Evolutionary conservation across 2,888 invertebrate genomes (phyloP).

Genomic region (Biston stratarius): DNA sequence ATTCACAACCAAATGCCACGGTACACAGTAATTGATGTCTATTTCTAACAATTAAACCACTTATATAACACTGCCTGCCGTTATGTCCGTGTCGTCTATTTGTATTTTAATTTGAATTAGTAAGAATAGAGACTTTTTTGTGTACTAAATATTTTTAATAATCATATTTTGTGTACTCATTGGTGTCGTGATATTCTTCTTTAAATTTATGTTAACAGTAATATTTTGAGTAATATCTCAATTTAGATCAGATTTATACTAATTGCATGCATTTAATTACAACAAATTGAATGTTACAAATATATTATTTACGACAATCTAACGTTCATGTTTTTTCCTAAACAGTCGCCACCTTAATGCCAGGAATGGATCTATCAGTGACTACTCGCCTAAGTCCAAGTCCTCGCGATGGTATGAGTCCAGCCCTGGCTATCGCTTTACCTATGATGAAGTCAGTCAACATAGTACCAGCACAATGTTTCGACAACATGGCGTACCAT

Average conservation of each 20-base stretch:
- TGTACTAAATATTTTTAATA: not conserved
- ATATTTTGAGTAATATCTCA: not conserved
- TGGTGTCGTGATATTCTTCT: constrained; percentile 3
- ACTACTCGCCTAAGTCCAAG: constrained; percentile 89
- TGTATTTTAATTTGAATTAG: constrained; percentile 28
- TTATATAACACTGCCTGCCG: constrained; percentile 52
- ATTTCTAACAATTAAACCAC: constrained; percentile 49
- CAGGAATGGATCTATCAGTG: constrained; percentile 87
- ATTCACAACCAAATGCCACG: constrained; percentile 70
- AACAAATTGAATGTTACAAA: constrained; percentile 21
- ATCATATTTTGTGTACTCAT: not conserved
- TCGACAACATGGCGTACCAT: constrained; percentile 82
- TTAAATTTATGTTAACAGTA: not conserved
- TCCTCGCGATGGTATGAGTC: constrained; percentile 87
- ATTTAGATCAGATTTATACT: constrained; percentile 40
- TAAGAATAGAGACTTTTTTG: constrained; percentile 26
- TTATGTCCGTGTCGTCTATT: constrained; percentile 35
- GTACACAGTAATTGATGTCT: constrained; percentile 64
- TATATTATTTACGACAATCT: constrained; percentile 5
- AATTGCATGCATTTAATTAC: constrained; percentile 51
- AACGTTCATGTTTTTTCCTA: constrained; percentile 44
- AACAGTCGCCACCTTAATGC: constrained; percentile 83
- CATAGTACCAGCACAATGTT: constrained; percentile 80
- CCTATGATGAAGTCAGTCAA: constrained; percentile 87
- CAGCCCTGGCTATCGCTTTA: constrained; percentile 87